Evolutionary conservation across 2,113 vertebrate species (phyloP), one percentile per base, ranked within the genome.

Genomic region (Chaenogobius annularis): DNA sequence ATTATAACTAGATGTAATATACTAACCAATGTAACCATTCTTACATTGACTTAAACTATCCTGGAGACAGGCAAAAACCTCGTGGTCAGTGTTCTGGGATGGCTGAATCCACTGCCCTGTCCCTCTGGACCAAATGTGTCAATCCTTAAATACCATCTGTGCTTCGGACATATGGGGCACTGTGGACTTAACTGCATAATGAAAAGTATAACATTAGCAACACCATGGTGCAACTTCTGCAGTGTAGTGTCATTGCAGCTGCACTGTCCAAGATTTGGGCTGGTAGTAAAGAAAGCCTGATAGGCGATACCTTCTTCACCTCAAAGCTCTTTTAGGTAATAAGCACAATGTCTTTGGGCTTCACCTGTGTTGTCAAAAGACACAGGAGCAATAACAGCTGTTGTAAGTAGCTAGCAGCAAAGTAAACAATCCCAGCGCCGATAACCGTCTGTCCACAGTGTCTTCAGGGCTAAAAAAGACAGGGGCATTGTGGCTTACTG

Each of bases 121-220:
- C 58, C 58, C 58, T 61, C 26, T 35, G 26, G 54, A 78, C 58
- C 77, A 74, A 23, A 63, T 80, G 68, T 72, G n/a, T 2, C 61
- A 72, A 20, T 70, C 78, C 50, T 67, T 8, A 46, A n/a, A 65
- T 75, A 71, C 78, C 81, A 83, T 79, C 78, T 81, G 83, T 62
- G 78, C 71, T 67, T 62, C 14, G 1, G 55, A 80, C 70, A 69
- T 74, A 74, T 79, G 63, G 44, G 71, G 26, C 64, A 26, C 72
- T 85, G 83, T 77, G 50, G 79, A 85, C 83, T 74, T 17, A 73
- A 61, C 61, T 70, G 47, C 58, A 61, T 61, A 61, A 61, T 61
- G 22, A 67, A 68, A 82, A 82, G 52, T 67, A 73, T 75, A 67
- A 73, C 77, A 77, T 73, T 80, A 88, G 80, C 77, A 67, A 61